phyloP scores from a whole-genome alignment of 2,797 vertebrate species.

The Sebastes melanostomus region DNA sequence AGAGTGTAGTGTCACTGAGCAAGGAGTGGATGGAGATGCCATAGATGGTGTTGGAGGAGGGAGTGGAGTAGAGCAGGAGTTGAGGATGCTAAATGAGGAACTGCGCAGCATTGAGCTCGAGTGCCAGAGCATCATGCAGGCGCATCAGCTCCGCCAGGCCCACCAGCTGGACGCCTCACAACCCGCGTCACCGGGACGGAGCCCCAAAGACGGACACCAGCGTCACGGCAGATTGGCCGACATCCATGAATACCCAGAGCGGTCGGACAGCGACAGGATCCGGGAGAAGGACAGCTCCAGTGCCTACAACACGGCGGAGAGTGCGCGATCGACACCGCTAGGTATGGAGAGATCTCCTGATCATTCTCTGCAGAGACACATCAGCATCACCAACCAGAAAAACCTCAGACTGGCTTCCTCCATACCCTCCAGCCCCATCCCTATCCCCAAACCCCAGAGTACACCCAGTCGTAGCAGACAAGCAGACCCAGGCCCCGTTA shows the following conservation, averaged over 20 bases:
- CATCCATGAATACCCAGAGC: constrained; percentile 90
- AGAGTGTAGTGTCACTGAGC: constrained; percentile 87
- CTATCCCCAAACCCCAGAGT: constrained; percentile 64
- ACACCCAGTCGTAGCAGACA: constrained; percentile 40
- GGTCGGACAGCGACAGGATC: constrained; percentile 79
- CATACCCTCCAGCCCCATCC: constrained; percentile 57
- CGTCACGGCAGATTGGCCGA: constrained; percentile 86
- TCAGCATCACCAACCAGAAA: constrained; percentile 91
- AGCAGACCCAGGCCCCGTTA: constrained; percentile 61
- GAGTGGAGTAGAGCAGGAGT: constrained; percentile 88
- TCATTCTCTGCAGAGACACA: constrained; percentile 88
- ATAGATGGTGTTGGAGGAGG: constrained; percentile 72
- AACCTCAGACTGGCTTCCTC: constrained; percentile 83
- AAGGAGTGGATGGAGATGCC: constrained; percentile 77
- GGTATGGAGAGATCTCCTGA: constrained; percentile 87
- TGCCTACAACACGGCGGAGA: constrained; percentile 96
- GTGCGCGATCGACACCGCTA: constrained; percentile 90
- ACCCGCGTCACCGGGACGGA: constrained; percentile 42
- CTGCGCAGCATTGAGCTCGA: constrained; percentile 93
- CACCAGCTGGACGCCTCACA: constrained; percentile 72
- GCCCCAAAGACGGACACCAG: constrained; percentile 72
- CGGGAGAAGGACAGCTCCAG: constrained; percentile 96
- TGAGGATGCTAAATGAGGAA: constrained; percentile 94
- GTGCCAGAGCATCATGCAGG: constrained; percentile 97
- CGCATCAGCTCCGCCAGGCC: constrained; percentile 87